A percentile compares a stretch with the other conserved stretches of the same genome.
Evolutionary conservation across 1,140 invertebrate species (phyloP).

Genomic region (Lepidurus apus): DNA sequence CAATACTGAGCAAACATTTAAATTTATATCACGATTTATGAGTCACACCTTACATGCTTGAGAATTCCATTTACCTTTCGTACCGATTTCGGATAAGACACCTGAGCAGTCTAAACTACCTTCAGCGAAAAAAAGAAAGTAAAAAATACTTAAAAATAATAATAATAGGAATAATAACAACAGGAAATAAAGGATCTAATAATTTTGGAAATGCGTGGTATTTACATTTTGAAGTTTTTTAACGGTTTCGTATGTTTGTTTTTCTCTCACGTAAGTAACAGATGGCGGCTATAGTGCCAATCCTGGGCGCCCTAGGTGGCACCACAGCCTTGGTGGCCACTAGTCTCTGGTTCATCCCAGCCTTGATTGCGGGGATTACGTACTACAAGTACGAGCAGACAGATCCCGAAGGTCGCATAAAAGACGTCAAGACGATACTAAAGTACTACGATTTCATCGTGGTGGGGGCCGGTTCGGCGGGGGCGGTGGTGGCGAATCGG

Average conservation of each 20-base stretch:
- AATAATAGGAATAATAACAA: background rate
- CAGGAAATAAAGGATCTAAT: background rate
- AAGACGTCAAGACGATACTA: constrained; percentile 52
- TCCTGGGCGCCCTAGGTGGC: constrained; percentile 42
- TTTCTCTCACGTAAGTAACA: constrained; percentile 4
- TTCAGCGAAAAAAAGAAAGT: constrained; percentile 3
- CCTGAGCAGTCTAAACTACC: background rate
- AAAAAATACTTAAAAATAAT: background rate
- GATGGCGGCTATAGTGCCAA: constrained; percentile 22
- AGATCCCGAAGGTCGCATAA: constrained; percentile 65
- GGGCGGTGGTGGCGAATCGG: constrained; percentile 89
- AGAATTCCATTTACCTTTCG: no score
- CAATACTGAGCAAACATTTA: no score
- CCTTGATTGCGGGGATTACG: constrained; percentile 68
- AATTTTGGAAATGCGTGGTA: background rate
- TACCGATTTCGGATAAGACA: no score
- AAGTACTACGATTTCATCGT: constrained; percentile 74
- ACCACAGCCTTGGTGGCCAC: constrained; percentile 66
- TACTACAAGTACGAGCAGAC: constrained; percentile 72
- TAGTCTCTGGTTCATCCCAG: constrained; percentile 70
- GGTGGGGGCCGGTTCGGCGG: constrained; percentile 91
- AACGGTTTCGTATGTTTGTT: background rate
- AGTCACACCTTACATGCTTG: no score
- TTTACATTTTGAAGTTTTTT: background rate
- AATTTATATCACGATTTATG: no score